These are phyloP conservation scores for Parazoanthus swiftii DNA, from an alignment of 92 coral and sea anemone species.

Conservation along the genomic window DNA sequence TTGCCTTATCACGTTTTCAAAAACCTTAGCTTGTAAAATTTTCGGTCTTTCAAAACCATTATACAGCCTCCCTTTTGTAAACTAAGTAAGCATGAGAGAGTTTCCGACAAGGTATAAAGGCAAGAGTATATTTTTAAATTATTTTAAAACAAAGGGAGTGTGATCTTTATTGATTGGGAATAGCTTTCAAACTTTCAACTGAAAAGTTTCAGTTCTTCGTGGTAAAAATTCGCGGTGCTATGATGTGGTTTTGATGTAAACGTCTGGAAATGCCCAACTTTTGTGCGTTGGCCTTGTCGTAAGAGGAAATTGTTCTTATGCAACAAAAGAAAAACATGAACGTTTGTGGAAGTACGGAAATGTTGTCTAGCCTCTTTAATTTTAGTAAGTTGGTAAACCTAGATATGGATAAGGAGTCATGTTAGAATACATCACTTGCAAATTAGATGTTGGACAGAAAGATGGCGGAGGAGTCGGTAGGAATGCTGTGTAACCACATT, in stretches of 20 bases:
- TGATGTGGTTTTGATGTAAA: conserved; percentile 8
- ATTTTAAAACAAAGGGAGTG: background rate
- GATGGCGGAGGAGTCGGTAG: conserved; percentile 68
- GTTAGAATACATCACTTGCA: conserved; percentile 86
- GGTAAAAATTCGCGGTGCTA: background rate
- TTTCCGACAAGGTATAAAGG: background rate
- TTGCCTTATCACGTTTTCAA: background rate
- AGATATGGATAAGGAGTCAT: conserved; percentile 81
- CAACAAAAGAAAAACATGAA: background rate
- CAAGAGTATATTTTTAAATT: background rate
- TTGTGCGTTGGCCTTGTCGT: background rate
- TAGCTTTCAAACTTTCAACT: background rate
- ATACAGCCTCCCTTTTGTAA: background rate
- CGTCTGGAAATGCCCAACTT: conserved; percentile 25
- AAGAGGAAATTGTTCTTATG: background rate
- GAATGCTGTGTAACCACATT: conserved; percentile 23
- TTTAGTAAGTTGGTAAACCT: conserved; percentile 31
- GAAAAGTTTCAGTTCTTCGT: background rate
- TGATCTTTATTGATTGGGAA: background rate
- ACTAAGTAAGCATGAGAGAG: background rate
- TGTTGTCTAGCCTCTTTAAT: background rate
- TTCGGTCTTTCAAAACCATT: background rate
- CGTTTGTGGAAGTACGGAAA: background rate
- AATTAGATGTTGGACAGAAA: conserved; percentile 87
- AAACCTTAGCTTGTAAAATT: background rate